Base-by-base conservation (phyloP, 1,140 invertebrate genomes). In the Heliothis virescens region DNA sequence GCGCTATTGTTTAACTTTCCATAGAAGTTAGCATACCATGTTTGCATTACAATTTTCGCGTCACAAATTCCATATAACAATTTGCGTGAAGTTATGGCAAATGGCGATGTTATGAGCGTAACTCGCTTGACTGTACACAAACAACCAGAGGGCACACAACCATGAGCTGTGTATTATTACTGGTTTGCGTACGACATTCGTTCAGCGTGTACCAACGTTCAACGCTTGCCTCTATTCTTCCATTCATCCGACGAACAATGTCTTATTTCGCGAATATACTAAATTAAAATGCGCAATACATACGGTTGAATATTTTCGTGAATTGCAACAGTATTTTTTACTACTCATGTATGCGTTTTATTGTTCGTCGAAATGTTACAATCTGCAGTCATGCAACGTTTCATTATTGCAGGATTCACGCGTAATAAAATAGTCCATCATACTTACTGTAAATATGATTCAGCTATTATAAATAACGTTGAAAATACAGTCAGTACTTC, bases 181-280 rank as follows among this genome's bases (percentile, higher is more conserved):
- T 11, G 47, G 72, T 11, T 59, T 75, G 72, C 47, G 57, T 62
- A 50, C 69, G 29, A 59, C 62, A 75, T 75, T 75, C 50, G 72
- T 75, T 62, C 34, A n/a, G 55, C 47, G 72, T n/a, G 57, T 75
- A 79, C 62, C 74, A 79, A 12, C 59, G 29, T 81, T 79, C 79
- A 79, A 73, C 71, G 75, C 79, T 13, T 18, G 63, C 52, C 52
- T 79, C 53, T 57, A 79, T 79, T 82, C 77, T 81, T 77, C 79
- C 67, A 85, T 85, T 85, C 82, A 76, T 50, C 50, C 69, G 47
- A 34, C 41, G 79, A 82, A 85, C 81, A 85, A 85, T 81, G 79
- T 81, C 81, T 80, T 82, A 81, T 83, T 85, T 81, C 74, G 29
- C 47, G 63, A 59, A 59, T 79, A 59, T 52, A 59, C 60, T 76